Percentiles rank a stretch among this genome's conserved stretches.
Conservation (phyloP, 1,140 invertebrate species). For the Branchinecta lindahli region DNA sequence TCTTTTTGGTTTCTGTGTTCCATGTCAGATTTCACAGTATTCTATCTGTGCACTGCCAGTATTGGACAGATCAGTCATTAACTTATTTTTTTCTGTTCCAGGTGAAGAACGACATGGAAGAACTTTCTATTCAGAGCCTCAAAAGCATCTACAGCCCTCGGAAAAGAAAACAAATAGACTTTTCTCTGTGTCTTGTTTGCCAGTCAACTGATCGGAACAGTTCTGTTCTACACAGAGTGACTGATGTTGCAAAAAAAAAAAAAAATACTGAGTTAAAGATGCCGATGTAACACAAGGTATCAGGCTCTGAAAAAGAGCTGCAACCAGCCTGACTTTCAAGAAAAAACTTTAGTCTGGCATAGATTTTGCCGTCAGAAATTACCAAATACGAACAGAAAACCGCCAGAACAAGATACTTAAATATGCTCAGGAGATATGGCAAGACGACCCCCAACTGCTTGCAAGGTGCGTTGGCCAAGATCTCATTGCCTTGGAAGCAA, state of each 20-base stretch:
- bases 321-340: no score
- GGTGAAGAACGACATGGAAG: not conserved
- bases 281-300: no score
- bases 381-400: not conserved
- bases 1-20: no score
- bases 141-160: not conserved
- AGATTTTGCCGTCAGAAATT: no score
- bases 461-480: slow-evolving; percentile 3
- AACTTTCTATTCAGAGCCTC: not conserved
- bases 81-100: not conserved
- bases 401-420: not conserved
- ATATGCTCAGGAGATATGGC: not conserved
- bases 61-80: no score
- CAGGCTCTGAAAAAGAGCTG: no score
- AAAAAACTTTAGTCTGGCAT: no score
- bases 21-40: no score
- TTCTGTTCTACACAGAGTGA: not conserved
- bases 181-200: no score
- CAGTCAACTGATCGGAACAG: not conserved
- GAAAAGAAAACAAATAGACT: not conserved
- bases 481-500: no score
- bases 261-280: slow-evolving; percentile 6
- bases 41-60: no score
- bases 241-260: not conserved
- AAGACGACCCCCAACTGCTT: not conserved